Evolutionary conservation across 2,888 invertebrate species (phyloP), one percentile per base, ranked within the genome.

Genomic region (Diadegma fenestrale): DNA sequence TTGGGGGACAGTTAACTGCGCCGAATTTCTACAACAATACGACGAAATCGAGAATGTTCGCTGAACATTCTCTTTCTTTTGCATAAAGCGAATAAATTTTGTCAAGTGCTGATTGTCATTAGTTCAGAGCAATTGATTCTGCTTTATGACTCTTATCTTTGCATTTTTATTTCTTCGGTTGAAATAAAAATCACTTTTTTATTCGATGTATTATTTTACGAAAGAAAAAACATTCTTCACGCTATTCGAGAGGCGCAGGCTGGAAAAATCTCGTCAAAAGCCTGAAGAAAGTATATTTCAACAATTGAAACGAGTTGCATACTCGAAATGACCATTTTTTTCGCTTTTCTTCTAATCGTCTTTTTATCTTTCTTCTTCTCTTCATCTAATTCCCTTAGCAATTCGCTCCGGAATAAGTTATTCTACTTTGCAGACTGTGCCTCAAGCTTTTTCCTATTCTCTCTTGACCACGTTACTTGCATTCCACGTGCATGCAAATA

Each of bases 401-500:
- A 58, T 68, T 45, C 61, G 71, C 17, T 69, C 69, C 12, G 30
- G 33, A 69, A 69, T 69, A 61, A 61, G 45, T 69, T 69, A 69
- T 79, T 61, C 45, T 69, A 33, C 61, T 61, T 22, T 54, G 19
- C 12, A 33, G 45, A 30, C 68, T 10, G 22, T 26, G 41, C 14
- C 26, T 17, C 17, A 33, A 41, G 54, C 19, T 51, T 19, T 48
- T 33, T n/a, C 45, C 14, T 33, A n/a, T 14, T 69, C 43, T 77
- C 77, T 54, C 45, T 45, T 37, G 14, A 19, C 26, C 66, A 19
- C 22, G n/a, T 22, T 8, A 37, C 33, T 41, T 64, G 66, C 22
- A 66, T 72, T 54, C 30, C 26, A 30, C n/a, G 72, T 72, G 72
- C 37, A 64, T 72, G 72, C 37, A 64, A 64, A 71, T 82, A 43